Evolutionary conservation across 2,797 vertebrate genomes (phyloP).

Genomic region (Alcedo atthis): DNA sequence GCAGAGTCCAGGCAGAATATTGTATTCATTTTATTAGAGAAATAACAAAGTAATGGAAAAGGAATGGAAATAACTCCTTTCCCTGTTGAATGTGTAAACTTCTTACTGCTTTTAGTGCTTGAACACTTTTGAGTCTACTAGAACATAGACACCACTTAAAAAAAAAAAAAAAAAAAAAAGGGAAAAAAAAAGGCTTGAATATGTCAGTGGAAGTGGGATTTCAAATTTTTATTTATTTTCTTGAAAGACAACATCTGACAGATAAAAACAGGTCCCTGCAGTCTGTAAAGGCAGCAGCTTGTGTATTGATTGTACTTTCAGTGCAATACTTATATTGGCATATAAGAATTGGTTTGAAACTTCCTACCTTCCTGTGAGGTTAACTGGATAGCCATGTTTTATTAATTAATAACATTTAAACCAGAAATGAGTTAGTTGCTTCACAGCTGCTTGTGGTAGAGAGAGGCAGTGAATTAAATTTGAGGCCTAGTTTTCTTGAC

Average conservation of each 20-base stretch:
- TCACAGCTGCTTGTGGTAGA: background rate
- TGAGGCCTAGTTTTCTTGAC: constrained; percentile 12
- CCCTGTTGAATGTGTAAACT: background rate
- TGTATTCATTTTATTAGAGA: no score
- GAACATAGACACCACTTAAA: background rate
- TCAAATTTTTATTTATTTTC: background rate
- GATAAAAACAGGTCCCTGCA: background rate
- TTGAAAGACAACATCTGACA: background rate
- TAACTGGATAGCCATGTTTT: background rate
- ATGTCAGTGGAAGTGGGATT: background rate
- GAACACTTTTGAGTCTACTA: background rate
- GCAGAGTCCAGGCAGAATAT: no score
- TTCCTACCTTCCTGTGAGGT: background rate
- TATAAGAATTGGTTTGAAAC: background rate
- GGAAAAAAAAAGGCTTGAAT: background rate
- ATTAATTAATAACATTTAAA: background rate
- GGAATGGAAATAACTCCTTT: no score
- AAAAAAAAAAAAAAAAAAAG: background rate
- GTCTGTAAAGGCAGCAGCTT: background rate
- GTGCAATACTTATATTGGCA: background rate
- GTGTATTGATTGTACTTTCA: background rate
- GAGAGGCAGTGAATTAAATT: background rate
- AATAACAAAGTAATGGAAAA: no score
- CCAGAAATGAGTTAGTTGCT: background rate
- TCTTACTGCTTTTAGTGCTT: background rate